Evolutionary conservation across 2,797 vertebrate species (phyloP).

Genomic region (Poeciliopsis turneri): DNA sequence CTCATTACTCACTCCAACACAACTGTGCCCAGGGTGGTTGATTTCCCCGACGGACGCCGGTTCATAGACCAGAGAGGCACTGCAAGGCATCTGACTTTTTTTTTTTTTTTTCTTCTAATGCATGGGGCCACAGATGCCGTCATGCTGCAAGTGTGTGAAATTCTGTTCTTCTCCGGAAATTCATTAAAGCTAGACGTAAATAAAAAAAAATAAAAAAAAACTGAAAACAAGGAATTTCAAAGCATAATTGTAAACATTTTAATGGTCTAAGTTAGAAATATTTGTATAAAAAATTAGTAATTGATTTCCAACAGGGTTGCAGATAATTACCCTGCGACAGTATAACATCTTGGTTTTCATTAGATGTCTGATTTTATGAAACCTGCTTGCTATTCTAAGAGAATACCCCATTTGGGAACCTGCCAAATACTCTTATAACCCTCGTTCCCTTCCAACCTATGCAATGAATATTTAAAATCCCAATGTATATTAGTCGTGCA

Average conservation of each 20-base stretch:
- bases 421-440: constrained; percentile 87
- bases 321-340: constrained; percentile 22
- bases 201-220: background rate
- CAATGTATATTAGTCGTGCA: constrained; percentile 87
- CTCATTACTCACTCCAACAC: constrained; percentile 82
- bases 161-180: constrained; percentile 39
- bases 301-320: constrained; percentile 20
- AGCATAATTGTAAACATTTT: constrained; percentile 1
- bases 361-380: constrained; percentile 60
- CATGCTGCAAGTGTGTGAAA: constrained; percentile 52
- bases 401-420: constrained; percentile 84
- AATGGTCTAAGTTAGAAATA: constrained; percentile 19
- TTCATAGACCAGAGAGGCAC: constrained; percentile 70
- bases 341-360: constrained; percentile 59
- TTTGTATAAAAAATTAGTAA: constrained; percentile 14
- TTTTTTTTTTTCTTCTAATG: constrained; percentile 40
- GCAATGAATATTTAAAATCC: constrained; percentile 95
- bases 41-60: constrained; percentile 70
- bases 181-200: constrained; percentile 29
- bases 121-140: constrained; percentile 55
- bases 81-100: constrained; percentile 57
- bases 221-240: background rate
- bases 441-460: constrained; percentile 86
- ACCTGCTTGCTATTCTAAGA: constrained; percentile 89
- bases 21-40: constrained; percentile 77